phyloP scores from a whole-genome alignment of 2,113 vertebrate species.

The Prunella himalayana region DNA sequence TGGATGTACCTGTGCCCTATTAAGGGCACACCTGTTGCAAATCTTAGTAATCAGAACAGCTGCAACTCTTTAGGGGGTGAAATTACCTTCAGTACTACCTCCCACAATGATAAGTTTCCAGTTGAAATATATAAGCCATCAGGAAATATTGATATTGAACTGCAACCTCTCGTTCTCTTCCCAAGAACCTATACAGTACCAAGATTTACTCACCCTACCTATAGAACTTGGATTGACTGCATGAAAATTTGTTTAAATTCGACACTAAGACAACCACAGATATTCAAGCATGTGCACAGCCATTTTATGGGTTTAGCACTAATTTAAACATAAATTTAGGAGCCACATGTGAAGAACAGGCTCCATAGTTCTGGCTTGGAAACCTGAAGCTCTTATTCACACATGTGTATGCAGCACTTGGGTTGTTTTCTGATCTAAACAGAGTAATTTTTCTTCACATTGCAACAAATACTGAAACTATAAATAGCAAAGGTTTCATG shows the following conservation, averaged over 20 bases:
- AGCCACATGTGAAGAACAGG: neutral
- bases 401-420: neutral
- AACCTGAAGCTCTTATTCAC: neutral
- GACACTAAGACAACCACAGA: neutral
- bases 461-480: neutral
- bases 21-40: too few species aligned
- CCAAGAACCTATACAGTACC: neutral
- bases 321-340: neutral
- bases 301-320: neutral
- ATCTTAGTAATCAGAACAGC: too few species aligned
- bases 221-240: neutral
- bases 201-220: neutral
- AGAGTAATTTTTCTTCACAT: neutral
- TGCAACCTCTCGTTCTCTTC: neutral
- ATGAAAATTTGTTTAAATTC: neutral
- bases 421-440: neutral
- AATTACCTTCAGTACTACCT: too few species aligned
- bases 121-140: neutral
- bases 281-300: neutral
- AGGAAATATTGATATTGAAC: neutral
- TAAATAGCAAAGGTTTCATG: neutral
- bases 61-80: too few species aligned
- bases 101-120: neutral
- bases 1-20: too few species aligned
- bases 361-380: neutral